Evolutionary conservation across 2,113 vertebrate species (phyloP).

Genomic region (Atractosteus spatula): DNA sequence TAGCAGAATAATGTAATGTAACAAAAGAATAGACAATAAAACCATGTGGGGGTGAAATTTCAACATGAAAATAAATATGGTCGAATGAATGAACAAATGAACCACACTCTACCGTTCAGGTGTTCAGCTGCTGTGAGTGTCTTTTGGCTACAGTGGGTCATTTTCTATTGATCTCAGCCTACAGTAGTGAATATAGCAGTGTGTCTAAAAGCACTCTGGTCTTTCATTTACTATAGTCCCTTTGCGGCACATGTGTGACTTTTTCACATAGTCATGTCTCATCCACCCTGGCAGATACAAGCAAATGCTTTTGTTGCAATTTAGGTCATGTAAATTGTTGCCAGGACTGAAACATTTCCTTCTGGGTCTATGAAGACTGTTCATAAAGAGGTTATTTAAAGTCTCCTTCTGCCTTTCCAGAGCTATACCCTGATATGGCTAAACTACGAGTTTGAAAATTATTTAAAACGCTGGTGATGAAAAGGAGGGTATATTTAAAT

Average conservation of each 20-base stretch:
- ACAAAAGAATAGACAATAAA: no score
- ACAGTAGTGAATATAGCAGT: not conserved
- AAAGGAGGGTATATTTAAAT: no score
- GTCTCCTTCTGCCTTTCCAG: no score
- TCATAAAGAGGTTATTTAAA: no score
- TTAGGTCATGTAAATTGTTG: not conserved
- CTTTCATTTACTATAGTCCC: not conserved
- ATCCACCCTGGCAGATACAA: constrained; percentile 22
- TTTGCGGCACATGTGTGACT: not conserved
- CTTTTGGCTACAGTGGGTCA: not conserved
- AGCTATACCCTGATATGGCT: no score
- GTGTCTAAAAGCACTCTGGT: constrained; percentile 13
- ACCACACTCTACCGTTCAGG: not conserved
- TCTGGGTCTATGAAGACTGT: no score
- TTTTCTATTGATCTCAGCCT: constrained; percentile 15
- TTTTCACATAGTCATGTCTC: not conserved
- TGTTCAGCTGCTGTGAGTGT: not conserved
- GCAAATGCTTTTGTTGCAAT: constrained; percentile 30
- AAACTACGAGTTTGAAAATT: no score
- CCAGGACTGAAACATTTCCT: no score
- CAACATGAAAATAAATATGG: no score
- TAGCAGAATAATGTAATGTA: no score
- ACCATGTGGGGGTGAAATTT: no score
- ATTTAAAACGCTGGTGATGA: no score
- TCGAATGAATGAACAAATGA: constrained; percentile 4